Evolutionary conservation across 2,797 vertebrate species (phyloP), one percentile per base, ranked within the genome.

Genomic region (Adrianichthys oophorus): DNA sequence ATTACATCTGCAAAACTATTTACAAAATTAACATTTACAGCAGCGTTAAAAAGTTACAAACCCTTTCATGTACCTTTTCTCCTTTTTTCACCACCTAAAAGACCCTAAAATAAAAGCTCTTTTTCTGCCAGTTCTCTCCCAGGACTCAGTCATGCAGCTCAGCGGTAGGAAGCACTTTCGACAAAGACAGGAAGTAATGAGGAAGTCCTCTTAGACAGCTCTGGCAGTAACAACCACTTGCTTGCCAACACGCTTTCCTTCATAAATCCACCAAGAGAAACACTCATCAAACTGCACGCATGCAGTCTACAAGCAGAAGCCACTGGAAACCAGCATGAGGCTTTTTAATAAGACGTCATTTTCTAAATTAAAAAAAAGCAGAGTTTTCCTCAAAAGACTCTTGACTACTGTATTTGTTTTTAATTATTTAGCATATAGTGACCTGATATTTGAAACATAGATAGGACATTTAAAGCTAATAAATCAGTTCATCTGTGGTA

Each of bases 141-240:
- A 23, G 79, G 74, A 78, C 67, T 71, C 70, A 51, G 76, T 82
- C 74, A 71, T 86, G 74, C 52, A 73, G 62, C 72, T 58, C 72
- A 46, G 74, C 72, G 78, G 59, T 74, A 90, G 91, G 90, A 93
- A 92, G 84, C 78, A 63, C 41, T 72, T 72, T 65, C 67, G 71
- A 94, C 92, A 95, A 93, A 91, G 72, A 81, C 82, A 87, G 93
- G 92, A 94, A 93, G 91, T 85, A 91, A 94, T 93, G 82, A 90
- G 92, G 91, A 93, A 93, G 91, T 84, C 49, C 48, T 79, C 84
- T 85, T 82, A 76, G 53, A 84, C 89, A 86, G 84, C 83, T 90
- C 56, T 16, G 61, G 59, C 76, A 63, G 7, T 48, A 83, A 73
- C 72, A 70, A 72, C 47, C 59, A 26, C 65, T 74, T 1, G 49